Percentiles rank a stretch among this genome's conserved stretches.
phyloP scores from a whole-genome alignment of 2,888 invertebrate species.

The Slavum lentiscoides region DNA sequence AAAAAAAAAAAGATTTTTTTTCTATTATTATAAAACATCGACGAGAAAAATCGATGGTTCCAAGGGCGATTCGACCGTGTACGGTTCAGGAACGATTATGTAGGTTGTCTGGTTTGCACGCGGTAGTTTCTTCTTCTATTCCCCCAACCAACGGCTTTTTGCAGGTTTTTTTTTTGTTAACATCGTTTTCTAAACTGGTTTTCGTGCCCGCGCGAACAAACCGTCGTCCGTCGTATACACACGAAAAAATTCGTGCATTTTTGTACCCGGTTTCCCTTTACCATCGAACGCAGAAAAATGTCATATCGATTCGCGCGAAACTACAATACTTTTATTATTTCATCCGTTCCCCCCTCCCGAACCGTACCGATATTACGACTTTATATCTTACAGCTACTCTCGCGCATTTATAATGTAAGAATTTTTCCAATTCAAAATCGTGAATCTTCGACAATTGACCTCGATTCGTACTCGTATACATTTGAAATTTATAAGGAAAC shows the following conservation, averaged over 20 bases:
- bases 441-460: no score
- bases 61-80: slow-evolving; percentile 18
- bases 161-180: slow-evolving; percentile 37
- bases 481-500: no score
- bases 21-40: neutral
- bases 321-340: neutral
- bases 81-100: slow-evolving; percentile 32
- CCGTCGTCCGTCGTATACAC: neutral
- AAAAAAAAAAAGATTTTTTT: no score
- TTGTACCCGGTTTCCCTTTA: slow-evolving; percentile 34
- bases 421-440: no score
- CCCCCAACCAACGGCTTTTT: slow-evolving; percentile 24
- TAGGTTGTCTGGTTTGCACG: slow-evolving; percentile 25
- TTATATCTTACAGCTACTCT: no score
- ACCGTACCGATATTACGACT: no score
- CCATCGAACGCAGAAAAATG: neutral
- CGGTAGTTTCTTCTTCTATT: slow-evolving; percentile 10
- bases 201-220: neutral
- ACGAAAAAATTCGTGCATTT: slow-evolving; percentile 43
- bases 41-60: slow-evolving; percentile 30
- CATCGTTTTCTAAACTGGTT: slow-evolving; percentile 45
- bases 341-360: no score
- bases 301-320: no score
- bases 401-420: no score
- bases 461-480: no score